These are phyloP conservation scores for Agonopterix subpropinquella DNA, from an alignment of 2,888 invertebrate species.

Conservation along the genomic window DNA sequence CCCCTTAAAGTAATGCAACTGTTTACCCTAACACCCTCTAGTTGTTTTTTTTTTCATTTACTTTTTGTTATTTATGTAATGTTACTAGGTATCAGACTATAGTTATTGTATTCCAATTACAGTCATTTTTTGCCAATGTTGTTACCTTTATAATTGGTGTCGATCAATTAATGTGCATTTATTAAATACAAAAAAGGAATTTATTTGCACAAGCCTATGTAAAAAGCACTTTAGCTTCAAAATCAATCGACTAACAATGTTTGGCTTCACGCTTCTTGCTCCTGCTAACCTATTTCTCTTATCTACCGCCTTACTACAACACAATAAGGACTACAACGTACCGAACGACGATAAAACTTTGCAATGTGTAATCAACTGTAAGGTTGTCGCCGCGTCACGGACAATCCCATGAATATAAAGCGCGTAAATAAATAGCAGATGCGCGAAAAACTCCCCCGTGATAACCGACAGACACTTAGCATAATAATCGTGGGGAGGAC, in stretches of 20 bases:
- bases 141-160: too few relatives aligned
- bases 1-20: too few relatives aligned
- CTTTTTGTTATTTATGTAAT: too few relatives aligned
- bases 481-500: slow-evolving; percentile 63
- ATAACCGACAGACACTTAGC: slow-evolving; percentile 68
- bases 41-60: too few relatives aligned
- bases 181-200: too few relatives aligned
- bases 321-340: slow-evolving; percentile 22
- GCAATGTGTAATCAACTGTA: slow-evolving; percentile 61
- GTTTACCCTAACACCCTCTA: too few relatives aligned
- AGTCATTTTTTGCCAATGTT: too few relatives aligned
- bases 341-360: background rate
- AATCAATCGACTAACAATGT: slow-evolving; percentile 52
- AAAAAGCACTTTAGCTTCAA: slow-evolving; percentile 33
- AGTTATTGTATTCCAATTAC: too few relatives aligned
- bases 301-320: slow-evolving; percentile 16
- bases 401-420: slow-evolving; percentile 72
- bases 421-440: slow-evolving; percentile 76
- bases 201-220: too few relatives aligned
- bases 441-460: slow-evolving; percentile 72
- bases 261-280: slow-evolving; percentile 55
- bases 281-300: slow-evolving; percentile 43
- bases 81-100: too few relatives aligned
- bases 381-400: slow-evolving; percentile 51
- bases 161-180: too few relatives aligned